These are phyloP conservation scores for Rhynchopsitta pachyrhyncha DNA, from an alignment of 2,113 vertebrate species.

Conservation along the genomic window DNA sequence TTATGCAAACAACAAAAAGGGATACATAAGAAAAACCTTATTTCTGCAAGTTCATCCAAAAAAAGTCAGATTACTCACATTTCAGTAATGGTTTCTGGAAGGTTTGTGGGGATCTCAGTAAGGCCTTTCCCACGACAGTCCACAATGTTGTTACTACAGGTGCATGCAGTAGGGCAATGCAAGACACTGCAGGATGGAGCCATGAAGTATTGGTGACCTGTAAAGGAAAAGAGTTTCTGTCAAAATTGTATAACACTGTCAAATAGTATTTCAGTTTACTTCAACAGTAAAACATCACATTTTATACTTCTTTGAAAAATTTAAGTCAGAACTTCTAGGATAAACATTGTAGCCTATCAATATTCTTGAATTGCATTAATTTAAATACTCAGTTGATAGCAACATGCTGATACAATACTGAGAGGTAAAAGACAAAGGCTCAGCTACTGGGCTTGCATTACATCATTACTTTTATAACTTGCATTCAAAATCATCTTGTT, in stretches of 20 bases:
- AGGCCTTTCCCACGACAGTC: slow-evolving; percentile 97
- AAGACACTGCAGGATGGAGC: slow-evolving; percentile 93
- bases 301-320: neutral
- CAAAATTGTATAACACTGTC: neutral
- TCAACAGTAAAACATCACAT: neutral
- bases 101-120: slow-evolving; percentile 93
- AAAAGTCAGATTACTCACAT: slow-evolving; percentile 80
- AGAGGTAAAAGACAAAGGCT: neutral
- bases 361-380: neutral
- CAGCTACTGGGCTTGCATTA: neutral
- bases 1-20: neutral
- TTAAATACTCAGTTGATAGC: neutral
- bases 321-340: neutral
- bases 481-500: neutral
- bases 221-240: slow-evolving; percentile 23
- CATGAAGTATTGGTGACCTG: slow-evolving; percentile 90
- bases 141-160: slow-evolving; percentile 98
- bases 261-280: neutral
- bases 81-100: slow-evolving; percentile 97
- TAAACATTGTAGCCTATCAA: neutral
- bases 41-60: neutral
- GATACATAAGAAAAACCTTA: neutral
- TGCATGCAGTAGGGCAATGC: slow-evolving; percentile 92
- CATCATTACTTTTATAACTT: neutral
- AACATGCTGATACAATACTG: neutral